These are phyloP conservation scores for Mola mola DNA, from an alignment of 2,113 vertebrate genomes.

Conservation along the genomic window DNA sequence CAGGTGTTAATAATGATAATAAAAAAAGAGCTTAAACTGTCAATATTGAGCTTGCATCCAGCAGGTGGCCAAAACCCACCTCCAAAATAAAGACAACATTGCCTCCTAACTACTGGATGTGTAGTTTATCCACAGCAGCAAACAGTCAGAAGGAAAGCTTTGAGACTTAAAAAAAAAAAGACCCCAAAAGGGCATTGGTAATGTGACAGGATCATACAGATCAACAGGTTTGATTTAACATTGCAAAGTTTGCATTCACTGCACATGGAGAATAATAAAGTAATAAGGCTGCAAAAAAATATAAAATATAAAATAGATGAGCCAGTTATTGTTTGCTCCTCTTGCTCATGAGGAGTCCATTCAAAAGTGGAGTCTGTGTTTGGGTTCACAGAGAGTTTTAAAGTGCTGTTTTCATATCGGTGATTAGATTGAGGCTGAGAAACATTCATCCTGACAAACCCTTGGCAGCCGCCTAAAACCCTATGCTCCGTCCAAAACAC, in stretches of 20 bases:
- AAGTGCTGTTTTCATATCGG: not conserved
- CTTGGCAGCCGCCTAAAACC: not conserved
- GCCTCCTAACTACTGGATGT: not conserved
- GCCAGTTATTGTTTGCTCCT: not conserved
- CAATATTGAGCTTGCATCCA: not conserved
- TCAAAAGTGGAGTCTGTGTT: conserved; percentile 8
- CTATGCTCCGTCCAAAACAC: too few species aligned
- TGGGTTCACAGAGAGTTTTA: too few species aligned
- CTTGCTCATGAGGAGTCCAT: not conserved
- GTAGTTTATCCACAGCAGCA: not conserved
- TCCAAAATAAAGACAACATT: not conserved
- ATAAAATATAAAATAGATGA: conserved; percentile 15
- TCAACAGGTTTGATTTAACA: too few species aligned
- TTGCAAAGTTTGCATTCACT: too few species aligned
- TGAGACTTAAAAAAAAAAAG: not conserved
- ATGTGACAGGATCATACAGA: not conserved
- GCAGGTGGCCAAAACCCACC: not conserved
- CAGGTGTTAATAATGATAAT: not conserved
- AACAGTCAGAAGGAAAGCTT: not conserved
- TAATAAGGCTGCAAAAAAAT: not conserved
- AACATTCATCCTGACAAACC: not conserved
- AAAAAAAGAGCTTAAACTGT: not conserved
- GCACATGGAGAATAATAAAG: not conserved
- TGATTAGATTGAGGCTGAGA: too few species aligned
- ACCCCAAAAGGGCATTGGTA: not conserved